Evolutionary conservation across 2,797 vertebrate genomes (phyloP).

Genomic region (Dicrostonyx torquatus): DNA sequence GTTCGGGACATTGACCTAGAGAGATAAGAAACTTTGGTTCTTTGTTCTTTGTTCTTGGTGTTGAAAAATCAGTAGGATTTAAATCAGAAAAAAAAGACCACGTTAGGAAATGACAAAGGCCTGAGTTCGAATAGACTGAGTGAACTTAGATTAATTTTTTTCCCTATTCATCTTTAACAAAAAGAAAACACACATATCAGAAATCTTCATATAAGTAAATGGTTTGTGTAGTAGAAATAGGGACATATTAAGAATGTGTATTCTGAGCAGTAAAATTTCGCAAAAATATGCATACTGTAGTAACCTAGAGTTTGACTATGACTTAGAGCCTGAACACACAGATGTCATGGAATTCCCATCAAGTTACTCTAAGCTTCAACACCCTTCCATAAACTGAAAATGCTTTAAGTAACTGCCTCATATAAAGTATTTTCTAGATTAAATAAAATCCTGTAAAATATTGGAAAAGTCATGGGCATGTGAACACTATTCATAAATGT

Average conservation of each 20-base stretch:
- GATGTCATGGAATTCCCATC: neutral
- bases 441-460: neutral
- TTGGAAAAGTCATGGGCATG: neutral
- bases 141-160: neutral
- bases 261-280: neutral
- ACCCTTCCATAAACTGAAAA: neutral
- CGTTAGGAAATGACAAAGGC: neutral
- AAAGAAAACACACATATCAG: slow-evolving; percentile 4
- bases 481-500: slow-evolving; percentile 27
- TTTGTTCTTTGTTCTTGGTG: neutral
- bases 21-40: neutral
- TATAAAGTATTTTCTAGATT: neutral
- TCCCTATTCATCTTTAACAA: neutral
- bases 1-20: neutral
- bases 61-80: neutral
- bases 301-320: neutral
- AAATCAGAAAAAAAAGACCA: neutral
- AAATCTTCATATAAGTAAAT: neutral
- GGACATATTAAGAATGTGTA: neutral
- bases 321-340: neutral
- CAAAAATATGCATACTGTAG: neutral
- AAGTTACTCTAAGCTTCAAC: neutral
- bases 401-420: neutral
- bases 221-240: neutral
- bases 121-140: neutral